These are phyloP conservation scores for Pongo abelii DNA, from an alignment of 2,113 vertebrate genomes.

Conservation along the genomic window DNA sequence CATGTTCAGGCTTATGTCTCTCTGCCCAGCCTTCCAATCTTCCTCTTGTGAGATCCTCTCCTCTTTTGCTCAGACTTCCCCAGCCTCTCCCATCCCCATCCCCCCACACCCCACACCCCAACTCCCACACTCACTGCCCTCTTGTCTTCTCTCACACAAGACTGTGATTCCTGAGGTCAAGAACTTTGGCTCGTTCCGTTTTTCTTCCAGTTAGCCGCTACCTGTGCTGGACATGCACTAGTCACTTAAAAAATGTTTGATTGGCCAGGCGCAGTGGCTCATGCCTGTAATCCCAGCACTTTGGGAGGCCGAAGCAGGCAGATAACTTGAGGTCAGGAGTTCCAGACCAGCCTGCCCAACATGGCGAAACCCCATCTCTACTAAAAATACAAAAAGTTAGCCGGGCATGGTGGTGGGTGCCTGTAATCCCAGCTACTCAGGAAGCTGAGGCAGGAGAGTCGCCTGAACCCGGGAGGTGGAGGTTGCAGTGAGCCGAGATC, in stretches of 20 bases:
- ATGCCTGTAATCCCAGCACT: neutral
- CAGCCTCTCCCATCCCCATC: accelerated
- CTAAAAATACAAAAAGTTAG: neutral
- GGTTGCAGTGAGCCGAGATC: neutral
- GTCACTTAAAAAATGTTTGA: neutral
- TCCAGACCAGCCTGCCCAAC: neutral
- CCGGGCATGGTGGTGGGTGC: accelerated
- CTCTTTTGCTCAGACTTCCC: neutral
- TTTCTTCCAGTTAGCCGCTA: neutral
- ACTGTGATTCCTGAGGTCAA: neutral
- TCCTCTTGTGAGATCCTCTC: neutral
- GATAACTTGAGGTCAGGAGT: neutral
- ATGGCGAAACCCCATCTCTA: neutral
- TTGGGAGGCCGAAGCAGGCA: neutral
- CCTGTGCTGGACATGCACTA: neutral
- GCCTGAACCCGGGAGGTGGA: neutral
- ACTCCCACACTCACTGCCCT: too few relatives aligned
- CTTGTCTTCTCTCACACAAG: neutral
- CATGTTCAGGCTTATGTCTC: accelerated
- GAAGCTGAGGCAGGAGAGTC: neutral
- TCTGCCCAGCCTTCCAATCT: neutral
- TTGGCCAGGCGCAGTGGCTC: neutral
- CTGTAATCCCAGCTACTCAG: neutral
- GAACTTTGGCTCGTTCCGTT: neutral
- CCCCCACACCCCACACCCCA: accelerated